Conservation (phyloP, 2,888 invertebrate genomes). For the Caenorhabditis zanzibari region DNA sequence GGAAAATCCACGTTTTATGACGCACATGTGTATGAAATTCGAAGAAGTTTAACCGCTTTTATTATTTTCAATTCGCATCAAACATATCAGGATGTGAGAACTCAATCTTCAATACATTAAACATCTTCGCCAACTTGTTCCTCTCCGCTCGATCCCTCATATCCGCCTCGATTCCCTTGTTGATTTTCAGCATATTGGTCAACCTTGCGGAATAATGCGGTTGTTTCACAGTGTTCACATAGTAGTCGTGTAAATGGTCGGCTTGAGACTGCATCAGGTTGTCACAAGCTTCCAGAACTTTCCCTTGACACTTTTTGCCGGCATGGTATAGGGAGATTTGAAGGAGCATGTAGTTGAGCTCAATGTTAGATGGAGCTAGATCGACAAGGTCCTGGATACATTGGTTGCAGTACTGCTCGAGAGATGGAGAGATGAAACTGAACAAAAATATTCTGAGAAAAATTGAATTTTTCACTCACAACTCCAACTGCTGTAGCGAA, state of each 20-base stretch:
- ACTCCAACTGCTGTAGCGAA: constrained; percentile 29
- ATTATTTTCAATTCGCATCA: constrained; percentile 7
- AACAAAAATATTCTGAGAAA: neutral
- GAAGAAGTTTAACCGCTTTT: too few species aligned
- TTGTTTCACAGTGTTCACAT: constrained; percentile 52
- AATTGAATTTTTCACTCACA: constrained; percentile 14
- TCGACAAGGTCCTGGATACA: constrained; percentile 39
- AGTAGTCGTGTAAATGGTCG: constrained; percentile 63
- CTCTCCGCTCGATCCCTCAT: constrained; percentile 44
- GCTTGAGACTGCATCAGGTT: constrained; percentile 46
- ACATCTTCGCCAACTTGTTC: constrained; percentile 38
- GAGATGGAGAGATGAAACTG: constrained; percentile 35
- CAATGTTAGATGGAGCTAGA: constrained; percentile 44
- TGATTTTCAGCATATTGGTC: constrained; percentile 67
- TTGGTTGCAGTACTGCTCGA: constrained; percentile 6
- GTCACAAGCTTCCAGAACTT: constrained; percentile 41
- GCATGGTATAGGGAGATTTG: constrained; percentile 59
- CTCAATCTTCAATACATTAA: constrained; percentile 38
- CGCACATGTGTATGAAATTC: too few species aligned
- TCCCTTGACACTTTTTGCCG: constrained; percentile 49
- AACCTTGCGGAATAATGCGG: constrained; percentile 66
- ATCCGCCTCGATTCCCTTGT: constrained; percentile 62
- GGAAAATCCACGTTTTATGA: too few species aligned
- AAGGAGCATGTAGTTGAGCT: constrained; percentile 65
- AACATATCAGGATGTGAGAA: constrained; percentile 59